A percentile compares a stretch with the other conserved stretches of the same genome.
Evolutionary conservation across 2,113 vertebrate genomes (phyloP).

Genomic region (Cryptomyrus ogoouensis): DNA sequence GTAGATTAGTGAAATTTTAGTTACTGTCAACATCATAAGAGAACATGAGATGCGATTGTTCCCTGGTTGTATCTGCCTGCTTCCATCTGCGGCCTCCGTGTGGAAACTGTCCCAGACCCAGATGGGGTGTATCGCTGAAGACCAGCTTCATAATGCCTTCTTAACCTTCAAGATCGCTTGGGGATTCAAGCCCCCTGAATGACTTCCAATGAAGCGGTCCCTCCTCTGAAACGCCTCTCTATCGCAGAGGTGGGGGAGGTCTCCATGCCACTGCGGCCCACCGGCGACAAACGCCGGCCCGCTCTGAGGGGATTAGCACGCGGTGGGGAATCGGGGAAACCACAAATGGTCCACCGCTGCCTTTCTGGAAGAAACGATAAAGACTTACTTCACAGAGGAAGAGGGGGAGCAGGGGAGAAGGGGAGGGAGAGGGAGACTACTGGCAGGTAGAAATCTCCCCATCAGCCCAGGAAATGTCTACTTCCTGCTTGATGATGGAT

Average conservation of each 20-base stretch:
- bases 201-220: constrained; percentile 53
- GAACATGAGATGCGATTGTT: constrained; percentile 99
- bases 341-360: neutral
- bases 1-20: constrained; percentile 99
- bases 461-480: neutral
- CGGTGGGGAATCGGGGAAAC: neutral
- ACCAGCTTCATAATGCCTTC: constrained; percentile 98
- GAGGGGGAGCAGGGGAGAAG: neutral
- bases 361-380: neutral
- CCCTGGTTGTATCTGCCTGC: constrained; percentile 92
- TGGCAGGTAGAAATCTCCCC: neutral
- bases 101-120: constrained; percentile 99
- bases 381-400: neutral
- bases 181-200: constrained; percentile 86
- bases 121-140: constrained; percentile 98
- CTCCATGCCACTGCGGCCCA: neutral
- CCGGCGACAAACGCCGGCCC: neutral
- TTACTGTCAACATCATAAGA: constrained; percentile 99
- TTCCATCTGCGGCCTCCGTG: constrained; percentile 99
- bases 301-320: neutral
- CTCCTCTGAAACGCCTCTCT: constrained; percentile 98
- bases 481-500: neutral
- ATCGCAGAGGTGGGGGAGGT: neutral
- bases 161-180: constrained; percentile 99
- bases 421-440: neutral